These are phyloP conservation scores for Callithrix jacchus DNA, from an alignment of 2,113 vertebrate species.

Conservation along the genomic window DNA sequence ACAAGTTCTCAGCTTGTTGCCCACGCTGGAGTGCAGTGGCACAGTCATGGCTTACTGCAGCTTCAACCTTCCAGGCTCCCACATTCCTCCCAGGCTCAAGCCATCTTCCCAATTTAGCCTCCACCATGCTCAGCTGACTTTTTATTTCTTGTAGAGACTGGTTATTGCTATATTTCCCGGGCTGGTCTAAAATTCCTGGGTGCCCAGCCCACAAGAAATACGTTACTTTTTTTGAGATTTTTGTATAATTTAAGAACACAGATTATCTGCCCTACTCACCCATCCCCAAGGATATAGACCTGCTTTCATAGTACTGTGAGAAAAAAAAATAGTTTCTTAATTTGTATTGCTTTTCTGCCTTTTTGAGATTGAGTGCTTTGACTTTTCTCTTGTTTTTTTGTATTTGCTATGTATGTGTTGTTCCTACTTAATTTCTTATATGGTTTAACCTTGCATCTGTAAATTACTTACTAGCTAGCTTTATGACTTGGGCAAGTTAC, in stretches of 20 bases:
- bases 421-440: slow-evolving; percentile 38
- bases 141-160: neutral
- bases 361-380: slow-evolving; percentile 8
- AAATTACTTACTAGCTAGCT: slow-evolving; percentile 24
- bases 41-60: neutral
- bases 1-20: neutral
- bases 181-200: neutral
- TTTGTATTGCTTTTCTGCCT: neutral
- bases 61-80: neutral
- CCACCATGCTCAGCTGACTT: neutral
- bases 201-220: neutral
- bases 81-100: neutral
- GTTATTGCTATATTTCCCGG: neutral
- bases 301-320: neutral
- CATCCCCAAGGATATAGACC: neutral
- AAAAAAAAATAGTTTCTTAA: slow-evolving; percentile 26
- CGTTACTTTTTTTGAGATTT: neutral
- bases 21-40: neutral
- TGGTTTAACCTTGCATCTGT: slow-evolving; percentile 16
- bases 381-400: neutral
- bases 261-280: neutral
- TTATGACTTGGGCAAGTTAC: slow-evolving; percentile 38
- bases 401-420: neutral
- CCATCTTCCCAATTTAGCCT: neutral
- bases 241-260: slow-evolving; percentile 16